Evolutionary conservation across 2,797 vertebrate species (phyloP), one percentile per base, ranked within the genome.

Genomic region (Jordanella pulchra): DNA sequence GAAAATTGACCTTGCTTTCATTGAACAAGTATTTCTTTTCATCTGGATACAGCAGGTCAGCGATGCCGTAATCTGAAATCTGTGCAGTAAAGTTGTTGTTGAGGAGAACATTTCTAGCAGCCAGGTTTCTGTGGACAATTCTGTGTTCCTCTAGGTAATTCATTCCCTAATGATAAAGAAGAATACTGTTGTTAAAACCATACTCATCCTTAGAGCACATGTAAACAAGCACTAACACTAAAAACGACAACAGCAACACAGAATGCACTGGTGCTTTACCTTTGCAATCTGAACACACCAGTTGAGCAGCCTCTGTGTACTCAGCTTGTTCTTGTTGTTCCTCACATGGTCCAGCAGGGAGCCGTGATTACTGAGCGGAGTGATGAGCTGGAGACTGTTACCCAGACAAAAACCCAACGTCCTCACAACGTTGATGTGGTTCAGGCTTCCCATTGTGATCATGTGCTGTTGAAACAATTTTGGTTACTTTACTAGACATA

Each of bases 221-320:
- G 25, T 44, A 30, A 10, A n/a, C n/a, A 11, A 9, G 7, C 23
- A 39, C 10, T 13, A 50, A 6, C 35, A 39, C 5, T 7, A 39
- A 39, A 5, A 39, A 39, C 5, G 35, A 39, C 9, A 39, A 39
- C 35, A 21, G 55, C 30, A 30, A 63, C 17, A 13, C 13, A n/a
- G 4, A 30, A 64, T 7, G 7, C 18, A 1, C 27, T 0, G 28
- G 3, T 67, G 4, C 61, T 91, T 94, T 87, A 99, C 97, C 96
- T 98, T 99, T 84, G 97, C 97, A 14, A 99, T 98, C 86, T 99
- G 97, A 73, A 99, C 97, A 92, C 96, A 97, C 97, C 97, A 99
- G 93, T 99, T 99, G 84, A 99, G 97, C 78, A 99, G 93, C 65
- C 96, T 94, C 85, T 99, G 97, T 0, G 96, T 96, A 66, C 89